Evolutionary conservation across 2,113 vertebrate species (phyloP), one percentile per base, ranked within the genome.

Genomic region (Melospiza melodia): DNA sequence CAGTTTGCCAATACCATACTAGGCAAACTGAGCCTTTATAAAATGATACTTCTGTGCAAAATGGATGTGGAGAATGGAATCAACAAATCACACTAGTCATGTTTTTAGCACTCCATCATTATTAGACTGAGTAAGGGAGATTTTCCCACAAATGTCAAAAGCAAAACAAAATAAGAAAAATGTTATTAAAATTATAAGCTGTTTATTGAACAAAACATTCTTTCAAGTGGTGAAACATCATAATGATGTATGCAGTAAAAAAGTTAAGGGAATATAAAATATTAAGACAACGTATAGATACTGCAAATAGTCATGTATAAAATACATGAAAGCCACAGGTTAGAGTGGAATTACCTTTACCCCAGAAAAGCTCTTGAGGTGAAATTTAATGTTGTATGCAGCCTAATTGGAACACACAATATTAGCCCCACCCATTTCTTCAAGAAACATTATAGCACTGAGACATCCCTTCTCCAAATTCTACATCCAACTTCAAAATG

Each of bases 311-410:
- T 8, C 22, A 35, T 33, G 33, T 49, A 59, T 30, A 49, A 94
- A 89, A 78, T 16, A 37, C 1, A 46, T 1, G 0, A 75, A 91
- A 68, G 20, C 0, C 15, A 37, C 5, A 4, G 12, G 12, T 55
- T 49, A 28, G 0, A 1, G 4, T 4, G 6, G 31, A 83, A 57
- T 20, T n/a, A 55, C 24, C 4, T 61, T 65, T 49, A 68, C 7
- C 10, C 12, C 4, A 52, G 19, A 65, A 11, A 23, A 2, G 1
- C 28, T 49, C 24, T 35, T 71, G 35, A 78, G 12, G 30, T 23
- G 63, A 13, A 72, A 59, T 52, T 82, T 37, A 68, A 86, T 27
- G 31, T 20, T 3, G 1, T 35, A 55, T 51, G 24, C 21, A 73
- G 23, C 12, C 17, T 39, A 57, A 75, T 0, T 48, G 49, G 24